phyloP scores from a whole-genome alignment of 2,113 vertebrate species.

The Rousettus leschenaultii region DNA sequence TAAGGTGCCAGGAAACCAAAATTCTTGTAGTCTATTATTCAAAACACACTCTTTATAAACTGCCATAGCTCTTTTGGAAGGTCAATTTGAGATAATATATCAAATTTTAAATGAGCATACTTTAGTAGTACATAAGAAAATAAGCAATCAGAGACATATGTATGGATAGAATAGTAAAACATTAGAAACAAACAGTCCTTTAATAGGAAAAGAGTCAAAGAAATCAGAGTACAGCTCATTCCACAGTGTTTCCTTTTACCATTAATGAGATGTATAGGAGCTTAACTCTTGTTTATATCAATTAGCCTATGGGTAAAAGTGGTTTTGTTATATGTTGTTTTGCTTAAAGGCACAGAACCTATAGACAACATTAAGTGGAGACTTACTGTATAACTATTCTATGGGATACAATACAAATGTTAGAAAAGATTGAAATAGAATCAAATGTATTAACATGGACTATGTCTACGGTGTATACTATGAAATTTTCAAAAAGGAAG shows the following conservation, averaged over 20 bases:
- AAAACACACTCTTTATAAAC: neutral
- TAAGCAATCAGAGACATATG: neutral
- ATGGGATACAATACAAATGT: neutral
- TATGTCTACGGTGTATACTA: neutral
- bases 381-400: neutral
- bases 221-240: neutral
- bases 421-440: neutral
- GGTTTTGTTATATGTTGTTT: neutral
- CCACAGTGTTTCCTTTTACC: neutral
- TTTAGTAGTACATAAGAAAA: neutral
- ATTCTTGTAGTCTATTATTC: neutral
- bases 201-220: neutral
- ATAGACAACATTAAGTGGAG: neutral
- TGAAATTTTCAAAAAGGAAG: neutral
- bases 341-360: neutral
- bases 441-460: neutral
- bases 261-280: neutral
- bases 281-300: neutral
- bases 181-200: neutral
- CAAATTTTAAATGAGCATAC: constrained; percentile 6
- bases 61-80: neutral
- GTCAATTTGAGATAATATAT: neutral
- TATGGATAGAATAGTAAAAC: neutral
- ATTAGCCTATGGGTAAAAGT: neutral
- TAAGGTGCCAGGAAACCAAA: neutral